A percentile compares a stretch with the other conserved stretches of the same genome.
phyloP scores from a whole-genome alignment of 2,113 vertebrate species.

The Shinisaurus crocodilurus region DNA sequence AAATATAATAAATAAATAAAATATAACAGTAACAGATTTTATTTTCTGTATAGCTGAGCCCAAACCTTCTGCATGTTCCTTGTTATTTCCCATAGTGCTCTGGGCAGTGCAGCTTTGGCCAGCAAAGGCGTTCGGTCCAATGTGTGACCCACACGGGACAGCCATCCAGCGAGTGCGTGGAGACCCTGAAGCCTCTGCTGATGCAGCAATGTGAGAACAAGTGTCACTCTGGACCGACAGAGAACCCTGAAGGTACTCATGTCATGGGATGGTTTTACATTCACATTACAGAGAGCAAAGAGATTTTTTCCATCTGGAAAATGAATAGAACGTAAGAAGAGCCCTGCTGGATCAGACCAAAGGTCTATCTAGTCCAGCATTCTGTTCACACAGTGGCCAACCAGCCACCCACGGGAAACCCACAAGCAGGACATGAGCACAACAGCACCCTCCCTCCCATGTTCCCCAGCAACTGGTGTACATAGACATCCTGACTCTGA shows the following conservation, averaged over 20 bases:
- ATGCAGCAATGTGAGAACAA: conserved; percentile 95
- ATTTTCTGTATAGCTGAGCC: rapidly evolving
- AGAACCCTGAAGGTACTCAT: conserved; percentile 89
- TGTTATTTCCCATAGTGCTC: conserved; percentile 83
- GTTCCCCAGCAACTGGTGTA: too few species aligned
- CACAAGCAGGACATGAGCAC: too few species aligned
- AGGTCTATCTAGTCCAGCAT: too few species aligned
- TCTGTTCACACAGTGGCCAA: too few species aligned
- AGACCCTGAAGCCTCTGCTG: conserved; percentile 82
- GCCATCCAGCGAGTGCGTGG: conserved; percentile 86
- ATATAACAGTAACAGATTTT: too few species aligned
- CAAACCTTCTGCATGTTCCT: neutral
- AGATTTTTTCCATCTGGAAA: rapidly evolving
- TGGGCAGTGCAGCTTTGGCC: conserved; percentile 89
- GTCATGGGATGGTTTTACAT: neutral
- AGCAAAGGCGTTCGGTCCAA: conserved; percentile 90
- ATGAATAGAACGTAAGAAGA: too few species aligned
- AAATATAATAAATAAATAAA: too few species aligned
- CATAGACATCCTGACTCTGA: too few species aligned
- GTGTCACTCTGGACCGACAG: conserved; percentile 86
- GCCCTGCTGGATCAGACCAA: too few species aligned
- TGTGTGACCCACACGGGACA: conserved; percentile 89
- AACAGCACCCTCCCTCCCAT: too few species aligned
- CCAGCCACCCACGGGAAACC: too few species aligned
- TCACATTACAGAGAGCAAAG: neutral